A percentile compares a stretch with the other conserved stretches of the same genome.
These are phyloP conservation scores for Gymnoscopelus braueri DNA, from an alignment of 2,797 vertebrate genomes.

Conservation along the genomic window DNA sequence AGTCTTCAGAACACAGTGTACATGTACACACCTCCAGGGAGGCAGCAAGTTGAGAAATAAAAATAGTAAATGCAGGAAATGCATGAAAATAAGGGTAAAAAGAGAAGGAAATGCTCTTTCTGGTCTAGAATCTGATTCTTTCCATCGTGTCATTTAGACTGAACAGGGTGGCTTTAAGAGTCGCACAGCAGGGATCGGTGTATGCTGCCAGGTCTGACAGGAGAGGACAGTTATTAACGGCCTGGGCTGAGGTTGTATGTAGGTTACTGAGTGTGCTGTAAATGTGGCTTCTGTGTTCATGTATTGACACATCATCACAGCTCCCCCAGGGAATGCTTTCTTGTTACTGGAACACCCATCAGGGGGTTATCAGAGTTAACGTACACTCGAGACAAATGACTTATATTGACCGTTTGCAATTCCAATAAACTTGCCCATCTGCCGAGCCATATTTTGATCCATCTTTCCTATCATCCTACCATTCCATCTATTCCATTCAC, in stretches of 20 bases:
- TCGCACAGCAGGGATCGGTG: constrained; percentile 2
- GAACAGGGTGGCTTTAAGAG: background rate
- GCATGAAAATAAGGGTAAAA: background rate
- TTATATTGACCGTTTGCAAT: background rate
- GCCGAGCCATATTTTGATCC: too few relatives aligned
- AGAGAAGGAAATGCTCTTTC: constrained; percentile 22
- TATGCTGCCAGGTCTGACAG: constrained; percentile 11
- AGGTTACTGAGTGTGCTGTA: constrained; percentile 1
- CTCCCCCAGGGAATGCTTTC: too few relatives aligned
- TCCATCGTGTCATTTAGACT: constrained; percentile 9
- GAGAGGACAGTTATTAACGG: constrained; percentile 1
- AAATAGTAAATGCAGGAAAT: constrained; percentile 16
- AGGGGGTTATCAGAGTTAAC: too few relatives aligned
- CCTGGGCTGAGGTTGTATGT: background rate
- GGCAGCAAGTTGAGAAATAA: constrained; percentile 7
- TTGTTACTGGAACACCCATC: too few relatives aligned
- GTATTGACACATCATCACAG: background rate
- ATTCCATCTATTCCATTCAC: background rate
- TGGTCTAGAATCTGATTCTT: constrained; percentile 10
- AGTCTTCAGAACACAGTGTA: constrained; percentile 20
- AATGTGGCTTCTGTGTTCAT: background rate
- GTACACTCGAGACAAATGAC: too few relatives aligned
- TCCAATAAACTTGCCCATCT: background rate
- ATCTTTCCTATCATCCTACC: too few relatives aligned
- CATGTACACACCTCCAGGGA: constrained; percentile 20